phyloP scores from a whole-genome alignment of 2,113 vertebrate species.

The Corapipo altera region DNA sequence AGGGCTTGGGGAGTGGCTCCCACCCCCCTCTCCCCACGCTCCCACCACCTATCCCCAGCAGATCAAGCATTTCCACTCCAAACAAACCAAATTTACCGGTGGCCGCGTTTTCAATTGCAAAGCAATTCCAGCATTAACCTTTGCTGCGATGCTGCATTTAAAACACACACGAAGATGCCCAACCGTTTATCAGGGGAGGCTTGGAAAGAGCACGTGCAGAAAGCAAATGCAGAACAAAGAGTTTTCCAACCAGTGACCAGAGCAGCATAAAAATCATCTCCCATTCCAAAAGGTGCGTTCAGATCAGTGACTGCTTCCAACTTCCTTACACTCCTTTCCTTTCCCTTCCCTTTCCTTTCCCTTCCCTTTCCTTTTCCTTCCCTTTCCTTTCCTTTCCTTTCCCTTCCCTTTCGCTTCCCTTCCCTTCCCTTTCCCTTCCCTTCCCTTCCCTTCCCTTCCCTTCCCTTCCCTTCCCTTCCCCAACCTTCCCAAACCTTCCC shows the following conservation, averaged over 20 bases:
- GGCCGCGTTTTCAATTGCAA: slow-evolving; percentile 73
- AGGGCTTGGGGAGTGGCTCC: slow-evolving; percentile 52
- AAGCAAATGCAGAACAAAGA: background rate
- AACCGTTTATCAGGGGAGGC: background rate
- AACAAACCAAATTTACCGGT: slow-evolving; percentile 40
- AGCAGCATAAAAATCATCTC: background rate
- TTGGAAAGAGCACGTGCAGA: background rate
- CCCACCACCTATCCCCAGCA: slow-evolving; percentile 76
- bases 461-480: background rate
- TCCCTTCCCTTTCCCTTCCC: background rate
- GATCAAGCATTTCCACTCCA: slow-evolving; percentile 75
- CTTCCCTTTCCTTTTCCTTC: background rate
- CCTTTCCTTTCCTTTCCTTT: too few relatives aligned
- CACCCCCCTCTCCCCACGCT: slow-evolving; percentile 14
- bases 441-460: background rate
- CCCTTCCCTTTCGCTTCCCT: too few relatives aligned
- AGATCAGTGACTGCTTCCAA: background rate
- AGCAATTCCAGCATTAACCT: slow-evolving; percentile 82
- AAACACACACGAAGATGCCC: slow-evolving; percentile 45
- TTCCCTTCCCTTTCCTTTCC: background rate
- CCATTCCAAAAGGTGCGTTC: background rate
- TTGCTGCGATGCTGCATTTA: slow-evolving; percentile 59
- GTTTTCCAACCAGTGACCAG: background rate
- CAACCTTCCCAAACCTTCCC: background rate
- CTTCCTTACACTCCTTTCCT: background rate